Base-by-base conservation (phyloP, 64 coral and sea anemone species). In the Astreopora myriophthalma region DNA sequence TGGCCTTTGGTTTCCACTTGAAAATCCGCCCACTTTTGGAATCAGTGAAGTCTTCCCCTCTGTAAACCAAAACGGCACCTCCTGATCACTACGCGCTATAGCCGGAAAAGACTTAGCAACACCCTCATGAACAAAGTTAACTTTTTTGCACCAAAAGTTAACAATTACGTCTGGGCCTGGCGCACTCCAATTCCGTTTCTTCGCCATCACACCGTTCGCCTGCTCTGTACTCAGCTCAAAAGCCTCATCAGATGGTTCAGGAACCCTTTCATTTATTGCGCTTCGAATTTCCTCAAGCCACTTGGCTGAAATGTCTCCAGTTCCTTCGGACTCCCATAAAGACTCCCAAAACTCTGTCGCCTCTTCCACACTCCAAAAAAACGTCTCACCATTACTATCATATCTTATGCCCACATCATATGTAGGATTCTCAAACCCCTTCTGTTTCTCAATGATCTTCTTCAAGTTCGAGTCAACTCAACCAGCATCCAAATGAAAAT, bases 61-160 rank as follows among this genome's bases (percentile, higher is more conserved):
- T 28, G 76, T 24, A 55, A 86, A 86, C 83, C 83, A 86, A 3
- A 2, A 19, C 7, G 83, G 83, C 9, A 65, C 35, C 2, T 86
- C 65, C 19, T 69, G 8, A n/a, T 37, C 7, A 2, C 62, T 36
- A 14, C 31, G 13, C 12, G 23, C 31, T 3, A 44, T 69, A 6
- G 83, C 83, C 20, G 20, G 31, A 34, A 86, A 69, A 23, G 3
- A 4, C 38, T 19, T 42, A 14, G 83, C 6, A 3, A 86, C 25
- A 5, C 30, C 33, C 36, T 24, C 5, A 25, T 69, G 60, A 8
- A 86, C 16, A 8, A 1, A 14, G 12, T 6, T 5, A 12, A 49
- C 29, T 33, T 67, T 86, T 29, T 86, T 86, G 61, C 83, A 86
- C 62, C 83, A 86, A 63, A 37, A 86, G 19, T 69, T 86, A 0